Base-by-base conservation (phyloP, 2,797 vertebrate species). In the Benthosema pterotum region DNA sequence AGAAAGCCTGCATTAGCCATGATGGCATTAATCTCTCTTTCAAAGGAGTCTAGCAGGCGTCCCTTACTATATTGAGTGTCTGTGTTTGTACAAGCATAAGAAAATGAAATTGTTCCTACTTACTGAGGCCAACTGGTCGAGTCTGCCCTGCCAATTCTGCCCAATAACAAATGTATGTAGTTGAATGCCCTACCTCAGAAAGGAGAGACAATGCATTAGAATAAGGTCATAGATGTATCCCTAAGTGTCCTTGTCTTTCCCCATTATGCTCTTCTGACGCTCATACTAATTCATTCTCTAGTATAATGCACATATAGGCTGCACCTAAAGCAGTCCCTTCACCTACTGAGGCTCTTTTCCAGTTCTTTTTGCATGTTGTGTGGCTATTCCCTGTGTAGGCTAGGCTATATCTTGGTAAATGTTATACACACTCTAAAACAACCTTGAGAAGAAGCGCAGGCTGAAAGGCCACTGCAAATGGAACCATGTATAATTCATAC, bases 401-500 rank as follows among this genome's bases (percentile, higher is more conserved):
- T n/a, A n/a, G n/a, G n/a, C 19, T 22, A 25, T 19, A 38, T 5
- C 42, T 13, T 0, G 8, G 15, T 38, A 56, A 28, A 60, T 4
- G 12, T 14, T 16, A 38, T 16, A 38, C 19, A 52, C 3, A 25
- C 47, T 43, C 13, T 7, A 28, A 52, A 18, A 18, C 9, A 56
- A 18, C 15, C 45, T 63, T 46, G 13, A 67, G 52, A 14, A 54
- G 55, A 18, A 42, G 45, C n/a, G n/a, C n/a, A 47, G 18, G 14
- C 14, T 25, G 9, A 48, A 57, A 65, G n/a, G 42, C 5, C 16
- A 51, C n/a, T 47, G 14, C n/a, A 60, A 47, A 18, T 48, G 48
- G 45, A 56, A 51, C 9, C 11, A 53, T 70, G 32, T 63, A 61
- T 74, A 42, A 63, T 65, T 68, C 51, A 63, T 3, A 53, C 19